Base-by-base conservation (phyloP, 2,797 vertebrate species). In the Champsocephalus gunnari region DNA sequence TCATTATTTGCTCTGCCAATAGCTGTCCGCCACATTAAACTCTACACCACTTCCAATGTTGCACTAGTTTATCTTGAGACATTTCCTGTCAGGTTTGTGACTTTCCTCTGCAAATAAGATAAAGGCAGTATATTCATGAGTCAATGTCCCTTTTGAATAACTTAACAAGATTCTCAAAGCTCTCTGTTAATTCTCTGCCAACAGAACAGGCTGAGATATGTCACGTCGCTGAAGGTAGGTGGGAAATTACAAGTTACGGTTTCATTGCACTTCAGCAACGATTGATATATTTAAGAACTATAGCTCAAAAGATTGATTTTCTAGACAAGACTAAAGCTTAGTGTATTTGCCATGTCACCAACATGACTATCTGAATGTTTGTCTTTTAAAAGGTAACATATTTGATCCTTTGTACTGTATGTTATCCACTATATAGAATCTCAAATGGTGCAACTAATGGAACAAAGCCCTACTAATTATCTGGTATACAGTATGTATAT, bases 11-110 rank as follows among this genome's bases (percentile, higher is more conserved):
- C 73, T 68, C 65, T 47, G 56, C 80, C 78, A 82, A 85, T 86
- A 84, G 82, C 75, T 72, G 80, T 76, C 69, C 4, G 71, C 74
- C 78, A 57, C 58, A 73, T 28, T 77, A 71, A 84, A 80, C 61
- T 71, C 44, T 60, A 82, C 71, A 78, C 69, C 73, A 70, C 79
- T 83, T 86, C 75, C 71, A 81, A 89, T 88, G 87, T 86, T 78
- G 73, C 79, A 86, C 82, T 13, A 66, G 48, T 79, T 78, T 28
- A 83, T 70, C 49, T 47, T 1, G 44, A 74, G 67, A 73, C 44
- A 21, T 55, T 79, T 80, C 64, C 72, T 83, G 71, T 80, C 74
- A 54, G 67, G 56, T 83, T 50, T 76, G 72, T 69, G 64, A 76
- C 66, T 79, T 51, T 75, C 41, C 58, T 63, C 66, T 63, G 65